Evolutionary conservation across 2,113 vertebrate species (phyloP).

Genomic region (Astur gentilis): DNA sequence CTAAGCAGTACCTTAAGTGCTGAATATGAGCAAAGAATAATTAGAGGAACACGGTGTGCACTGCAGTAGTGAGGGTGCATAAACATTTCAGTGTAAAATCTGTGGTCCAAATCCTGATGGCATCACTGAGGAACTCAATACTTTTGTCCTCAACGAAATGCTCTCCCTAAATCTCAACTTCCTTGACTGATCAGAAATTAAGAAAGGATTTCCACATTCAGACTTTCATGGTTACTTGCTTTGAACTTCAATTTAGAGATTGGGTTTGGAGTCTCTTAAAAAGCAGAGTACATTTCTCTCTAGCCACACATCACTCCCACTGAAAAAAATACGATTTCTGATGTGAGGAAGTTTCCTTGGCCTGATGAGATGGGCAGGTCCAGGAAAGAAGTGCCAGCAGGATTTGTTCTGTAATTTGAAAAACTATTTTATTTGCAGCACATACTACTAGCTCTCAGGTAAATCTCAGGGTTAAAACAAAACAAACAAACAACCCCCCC

Average conservation of each 20-base stretch:
- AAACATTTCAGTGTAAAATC: not conserved
- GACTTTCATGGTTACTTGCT: not conserved
- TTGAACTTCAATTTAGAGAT: not conserved
- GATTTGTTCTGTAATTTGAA: not conserved
- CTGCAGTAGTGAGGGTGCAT: not conserved
- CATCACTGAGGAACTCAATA: not conserved
- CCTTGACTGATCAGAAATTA: not conserved
- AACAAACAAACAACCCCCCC: fast-evolving
- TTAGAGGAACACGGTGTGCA: not conserved
- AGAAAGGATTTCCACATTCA: not conserved
- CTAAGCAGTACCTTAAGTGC: not conserved
- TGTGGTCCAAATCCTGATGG: not conserved
- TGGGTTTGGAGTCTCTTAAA: not conserved
- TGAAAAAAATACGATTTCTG: not conserved
- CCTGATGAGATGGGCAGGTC: not conserved
- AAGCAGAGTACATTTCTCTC: not conserved
- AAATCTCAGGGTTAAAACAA: not conserved
- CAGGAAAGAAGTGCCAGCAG: not conserved
- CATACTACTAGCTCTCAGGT: not conserved
- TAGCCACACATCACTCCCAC: not conserved
- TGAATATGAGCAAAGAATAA: not conserved
- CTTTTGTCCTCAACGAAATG: not conserved
- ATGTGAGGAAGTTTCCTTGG: not conserved
- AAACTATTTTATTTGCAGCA: not conserved
- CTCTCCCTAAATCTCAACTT: not conserved